A percentile compares a stretch with the other conserved stretches of the same genome.
Conservation (phyloP, 1,140 invertebrate genomes). For the Lucilia sericata region DNA sequence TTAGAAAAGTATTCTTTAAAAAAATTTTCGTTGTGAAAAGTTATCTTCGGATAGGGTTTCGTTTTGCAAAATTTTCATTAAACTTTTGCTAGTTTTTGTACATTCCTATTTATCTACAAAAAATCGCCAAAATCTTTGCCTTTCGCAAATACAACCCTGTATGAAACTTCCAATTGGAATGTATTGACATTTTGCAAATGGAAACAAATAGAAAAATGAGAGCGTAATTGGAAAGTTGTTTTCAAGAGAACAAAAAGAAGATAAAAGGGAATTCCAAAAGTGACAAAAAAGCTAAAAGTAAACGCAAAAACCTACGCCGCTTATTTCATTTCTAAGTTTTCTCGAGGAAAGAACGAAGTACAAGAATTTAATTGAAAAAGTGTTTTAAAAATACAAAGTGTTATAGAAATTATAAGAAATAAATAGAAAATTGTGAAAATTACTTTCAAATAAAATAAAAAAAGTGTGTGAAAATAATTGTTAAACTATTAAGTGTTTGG, state of each 20-base stretch:
- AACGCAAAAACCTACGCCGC: constrained; percentile 55
- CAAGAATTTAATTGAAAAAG: neutral
- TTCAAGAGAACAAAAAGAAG: neutral
- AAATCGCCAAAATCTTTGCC: too few relatives aligned
- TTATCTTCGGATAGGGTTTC: too few relatives aligned
- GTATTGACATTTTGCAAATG: neutral
- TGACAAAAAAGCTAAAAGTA: neutral
- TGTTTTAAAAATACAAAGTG: constrained; percentile 11
- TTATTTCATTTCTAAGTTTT: constrained; percentile 59
- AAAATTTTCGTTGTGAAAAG: too few relatives aligned
- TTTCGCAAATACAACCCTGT: neutral
- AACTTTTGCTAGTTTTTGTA: too few relatives aligned
- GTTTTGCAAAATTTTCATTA: too few relatives aligned
- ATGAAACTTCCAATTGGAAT: neutral
- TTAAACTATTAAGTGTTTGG: neutral
- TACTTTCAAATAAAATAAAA: neutral
- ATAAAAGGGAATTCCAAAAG: constrained; percentile 33
- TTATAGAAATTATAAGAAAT: neutral
- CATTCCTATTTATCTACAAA: too few relatives aligned
- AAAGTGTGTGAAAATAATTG: neutral
- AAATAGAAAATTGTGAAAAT: neutral
- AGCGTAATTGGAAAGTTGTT: constrained; percentile 6
- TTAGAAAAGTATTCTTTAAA: too few relatives aligned
- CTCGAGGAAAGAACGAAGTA: neutral
- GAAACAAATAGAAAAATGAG: constrained; percentile 7